A percentile compares a stretch with the other conserved stretches of the same genome.
Conservation (phyloP, 2,888 invertebrate genomes). For the Stegana nigrithorax region DNA sequence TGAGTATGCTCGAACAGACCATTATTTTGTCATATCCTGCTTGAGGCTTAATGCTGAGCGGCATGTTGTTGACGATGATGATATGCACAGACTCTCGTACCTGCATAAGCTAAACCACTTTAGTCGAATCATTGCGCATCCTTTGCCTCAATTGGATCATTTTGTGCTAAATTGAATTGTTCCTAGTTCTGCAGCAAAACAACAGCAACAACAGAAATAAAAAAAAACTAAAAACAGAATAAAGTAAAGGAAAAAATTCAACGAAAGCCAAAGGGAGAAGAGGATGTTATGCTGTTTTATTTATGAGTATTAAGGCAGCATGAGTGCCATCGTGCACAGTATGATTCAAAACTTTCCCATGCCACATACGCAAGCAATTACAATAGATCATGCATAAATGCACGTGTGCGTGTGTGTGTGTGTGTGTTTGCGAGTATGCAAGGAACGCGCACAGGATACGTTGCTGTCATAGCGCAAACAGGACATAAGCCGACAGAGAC, state of each 20-base stretch:
- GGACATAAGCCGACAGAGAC: not conserved
- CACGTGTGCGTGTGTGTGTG: not conserved
- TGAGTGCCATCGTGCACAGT: slow-evolving; percentile 14
- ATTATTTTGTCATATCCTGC: slow-evolving; percentile 38
- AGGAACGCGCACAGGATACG: no score
- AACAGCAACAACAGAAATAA: not conserved
- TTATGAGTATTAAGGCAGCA: slow-evolving; percentile 30
- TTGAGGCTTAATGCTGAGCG: slow-evolving; percentile 50
- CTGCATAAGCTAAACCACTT: slow-evolving; percentile 22
- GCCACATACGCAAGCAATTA: slow-evolving; percentile 22
- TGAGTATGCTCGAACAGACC: slow-evolving; percentile 14
- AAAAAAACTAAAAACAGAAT: not conserved
- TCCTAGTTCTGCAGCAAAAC: slow-evolving; percentile 1
- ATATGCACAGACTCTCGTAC: no score
- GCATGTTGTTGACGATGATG: no score
- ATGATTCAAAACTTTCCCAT: slow-evolving; percentile 40
- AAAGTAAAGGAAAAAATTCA: no score
- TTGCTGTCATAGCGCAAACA: no score
- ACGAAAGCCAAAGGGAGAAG: not conserved
- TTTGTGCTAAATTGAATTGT: not conserved
- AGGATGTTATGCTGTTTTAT: slow-evolving; percentile 14
- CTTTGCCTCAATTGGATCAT: no score
- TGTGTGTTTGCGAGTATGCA: not conserved
- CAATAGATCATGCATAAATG: slow-evolving; percentile 15
- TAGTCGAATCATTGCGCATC: slow-evolving; percentile 24